Conservation (phyloP, 2,797 vertebrate genomes). For the Microtus californicus region DNA sequence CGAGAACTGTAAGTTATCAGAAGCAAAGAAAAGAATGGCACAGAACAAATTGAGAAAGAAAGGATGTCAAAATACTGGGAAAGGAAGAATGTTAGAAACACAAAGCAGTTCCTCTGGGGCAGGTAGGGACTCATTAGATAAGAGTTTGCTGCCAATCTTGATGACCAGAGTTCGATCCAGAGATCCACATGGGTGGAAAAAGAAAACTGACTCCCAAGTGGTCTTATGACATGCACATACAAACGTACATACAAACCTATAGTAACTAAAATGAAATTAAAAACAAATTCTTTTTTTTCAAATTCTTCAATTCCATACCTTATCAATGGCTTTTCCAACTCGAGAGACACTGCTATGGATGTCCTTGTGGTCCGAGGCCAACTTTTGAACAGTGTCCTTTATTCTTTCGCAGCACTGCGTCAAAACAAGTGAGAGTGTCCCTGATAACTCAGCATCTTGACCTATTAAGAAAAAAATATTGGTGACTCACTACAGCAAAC, state of each 20-base stretch:
- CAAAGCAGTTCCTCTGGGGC: too few species aligned
- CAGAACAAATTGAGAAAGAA: background rate
- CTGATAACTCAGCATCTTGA: conserved; percentile 91
- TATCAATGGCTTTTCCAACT: conserved; percentile 93
- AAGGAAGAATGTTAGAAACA: background rate
- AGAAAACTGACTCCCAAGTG: background rate
- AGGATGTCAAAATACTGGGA: background rate
- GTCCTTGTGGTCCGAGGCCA: conserved; percentile 92
- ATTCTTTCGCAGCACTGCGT: conserved; percentile 93
- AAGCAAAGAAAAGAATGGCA: conserved; percentile 36
- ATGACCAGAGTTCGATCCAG: background rate
- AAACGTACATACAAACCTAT: background rate
- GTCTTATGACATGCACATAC: background rate
- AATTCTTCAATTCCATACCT: conserved; percentile 85
- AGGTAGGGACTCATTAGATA: background rate
- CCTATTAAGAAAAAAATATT: conserved; percentile 81
- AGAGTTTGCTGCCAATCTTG: background rate
- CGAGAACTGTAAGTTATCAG: background rate
- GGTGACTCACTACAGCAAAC: conserved; percentile 56
- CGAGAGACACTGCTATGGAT: conserved; percentile 93
- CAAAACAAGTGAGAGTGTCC: conserved; percentile 92
- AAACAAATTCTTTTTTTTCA: background rate
- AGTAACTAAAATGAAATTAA: background rate
- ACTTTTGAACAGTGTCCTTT: conserved; percentile 92
- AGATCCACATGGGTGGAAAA: background rate